Base-by-base conservation (phyloP, 2,113 vertebrate species). In the Struthidea cinerea region DNA sequence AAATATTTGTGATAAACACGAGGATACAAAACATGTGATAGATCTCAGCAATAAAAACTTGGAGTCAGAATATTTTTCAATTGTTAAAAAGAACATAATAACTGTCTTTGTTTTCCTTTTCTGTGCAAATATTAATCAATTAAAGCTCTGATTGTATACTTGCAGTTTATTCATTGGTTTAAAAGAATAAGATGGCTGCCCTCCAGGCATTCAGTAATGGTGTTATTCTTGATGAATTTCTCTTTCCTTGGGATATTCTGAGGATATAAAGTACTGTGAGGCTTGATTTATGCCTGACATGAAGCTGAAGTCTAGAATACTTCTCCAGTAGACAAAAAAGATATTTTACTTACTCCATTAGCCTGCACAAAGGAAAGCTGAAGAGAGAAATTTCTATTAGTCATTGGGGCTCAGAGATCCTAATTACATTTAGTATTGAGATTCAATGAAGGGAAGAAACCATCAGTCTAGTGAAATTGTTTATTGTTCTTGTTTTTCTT, bases 271-370 rank as follows among this genome's bases (percentile, higher is more conserved):
- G 57, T 91, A 95, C 96, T 97, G 94, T 93, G 96, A 98, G 83
- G 89, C 94, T 96, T 98, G 97, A 98, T 98, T 98, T 98, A 99
- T 98, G 96, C 93, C 98, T 98, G 97, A 97, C 93, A 92, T 89
- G 89, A 98, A 97, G 78, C 96, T 95, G 23, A 89, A 96, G 32
- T 95, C 97, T 98, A 94, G 96, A 97, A 95, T 92, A 67, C 79
- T 93, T 76, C 93, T 97, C 69, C 87, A 83, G 82, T 68, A 94
- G 92, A 94, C 77, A 94, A 94, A 90, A 93, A 92, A 88, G 92
- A 75, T 92, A 84, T 90, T 96, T 97, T 97, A 89, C 93, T 96
- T 96, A 91, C 92, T 96, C 96, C 67, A 96, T 97, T 97, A 89
- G 71, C 94, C 84, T 96, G 71, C 65, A 95, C 94, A 95, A 93